Percentiles rank a stretch among this genome's conserved stretches.
Evolutionary conservation across 2,888 invertebrate species (phyloP).

Genomic region (Drosophila affinis): DNA sequence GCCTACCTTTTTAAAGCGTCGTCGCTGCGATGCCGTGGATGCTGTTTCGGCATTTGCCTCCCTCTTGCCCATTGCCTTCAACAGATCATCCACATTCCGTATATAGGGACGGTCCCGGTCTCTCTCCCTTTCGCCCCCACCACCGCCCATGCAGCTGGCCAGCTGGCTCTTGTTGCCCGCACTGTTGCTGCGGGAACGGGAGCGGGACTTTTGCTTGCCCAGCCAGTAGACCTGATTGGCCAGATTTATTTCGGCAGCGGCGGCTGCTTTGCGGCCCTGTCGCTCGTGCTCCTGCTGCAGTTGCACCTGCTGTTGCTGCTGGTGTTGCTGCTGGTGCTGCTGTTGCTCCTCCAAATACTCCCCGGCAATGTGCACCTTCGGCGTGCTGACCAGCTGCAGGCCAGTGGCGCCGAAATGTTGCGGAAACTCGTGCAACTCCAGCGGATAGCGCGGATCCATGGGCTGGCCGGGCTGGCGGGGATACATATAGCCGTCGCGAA

Average conservation of each 20-base stretch:
- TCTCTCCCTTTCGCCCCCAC: conserved; percentile 13
- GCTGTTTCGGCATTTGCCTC: conserved; percentile 62
- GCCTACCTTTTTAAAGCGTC: conserved; percentile 81
- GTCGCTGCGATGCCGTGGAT: conserved; percentile 74
- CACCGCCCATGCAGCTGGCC: conserved; percentile 59
- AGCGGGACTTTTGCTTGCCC: conserved; percentile 76
- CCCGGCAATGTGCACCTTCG: conserved; percentile 82
- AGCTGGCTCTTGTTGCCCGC: conserved; percentile 68
- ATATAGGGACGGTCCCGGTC: conserved; percentile 69
- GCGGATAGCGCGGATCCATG: conserved; percentile 82
- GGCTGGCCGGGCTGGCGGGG: conserved; percentile 82
- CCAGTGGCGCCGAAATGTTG: conserved; percentile 81
- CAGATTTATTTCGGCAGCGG: conserved; percentile 77
- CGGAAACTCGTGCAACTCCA: conserved; percentile 82
- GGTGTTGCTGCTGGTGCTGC: conserved; percentile 45
- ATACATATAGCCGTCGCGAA: conserved; percentile 83
- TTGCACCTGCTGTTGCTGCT: conserved; percentile 51
- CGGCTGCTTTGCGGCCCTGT: conserved; percentile 72
- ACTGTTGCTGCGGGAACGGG: conserved; percentile 82
- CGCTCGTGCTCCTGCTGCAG: conserved; percentile 47
- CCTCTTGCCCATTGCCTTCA: conserved; percentile 75
- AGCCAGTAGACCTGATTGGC: conserved; percentile 82
- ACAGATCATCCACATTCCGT: conserved; percentile 82
- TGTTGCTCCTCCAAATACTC: conserved; percentile 80
- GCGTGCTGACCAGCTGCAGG: conserved; percentile 77